Evolutionary conservation across 1,140 invertebrate species (phyloP), one percentile per base, ranked within the genome.

Genomic region (Lerema accius): DNA sequence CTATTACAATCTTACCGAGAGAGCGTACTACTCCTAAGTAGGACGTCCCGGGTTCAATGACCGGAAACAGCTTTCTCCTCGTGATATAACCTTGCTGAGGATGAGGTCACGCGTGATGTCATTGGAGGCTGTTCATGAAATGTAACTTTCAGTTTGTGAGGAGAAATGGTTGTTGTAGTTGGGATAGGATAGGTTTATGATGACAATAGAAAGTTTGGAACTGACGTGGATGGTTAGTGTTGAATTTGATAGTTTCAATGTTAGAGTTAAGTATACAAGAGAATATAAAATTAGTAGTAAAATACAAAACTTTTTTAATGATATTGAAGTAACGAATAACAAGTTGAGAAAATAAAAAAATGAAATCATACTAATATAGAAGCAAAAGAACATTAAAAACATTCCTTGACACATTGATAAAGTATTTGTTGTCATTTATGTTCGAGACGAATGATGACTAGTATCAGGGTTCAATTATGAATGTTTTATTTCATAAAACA

Each of bases 61-160:
- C 75, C 75, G 75, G 76, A 9, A 0, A 7, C 35, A 11, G 35
- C 79, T 82, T 79, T 82, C 79, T 63, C 76, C 45, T 63, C 62
- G 48, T 79, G 71, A 79, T 69, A 69, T 76, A 75, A 79, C 67
- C 63, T 73, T 69, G 62, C 69, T 64, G 66, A 77, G 74, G 74
- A 73, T 73, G 71, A 63, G 71, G 69, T 72, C 73, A 67, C 23
- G 5, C 13, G 28, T 71, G 64, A 71, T 60, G 69, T 71, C 69
- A 71, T 63, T 67, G 42, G 50, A 69, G 16, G 42, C 63, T 63
- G 68, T n/a, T 59, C 42, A 59, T 59, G 55, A 56, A 56, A 56
- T 13, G 10, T 23, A 17, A 16, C n/a, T 59, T 59, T 59, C 55
- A 59, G 55, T 35, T 11, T 40, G 35, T 23, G 16, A n/a, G 50